Conservation (phyloP, 2,113 vertebrate species). For the Connochaetes taurinus region DNA sequence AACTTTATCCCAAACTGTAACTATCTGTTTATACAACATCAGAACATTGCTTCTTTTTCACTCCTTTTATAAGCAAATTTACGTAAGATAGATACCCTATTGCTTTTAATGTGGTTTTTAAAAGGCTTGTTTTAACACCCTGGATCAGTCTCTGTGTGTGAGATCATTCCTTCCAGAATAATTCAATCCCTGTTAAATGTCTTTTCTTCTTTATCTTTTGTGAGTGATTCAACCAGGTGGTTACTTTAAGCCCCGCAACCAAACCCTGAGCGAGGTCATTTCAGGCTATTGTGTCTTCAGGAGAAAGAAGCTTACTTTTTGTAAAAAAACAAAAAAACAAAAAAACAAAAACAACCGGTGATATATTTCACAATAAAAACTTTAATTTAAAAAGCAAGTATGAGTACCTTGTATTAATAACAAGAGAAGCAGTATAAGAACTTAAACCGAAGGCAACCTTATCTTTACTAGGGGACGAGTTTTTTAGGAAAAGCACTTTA, state of each 20-base stretch:
- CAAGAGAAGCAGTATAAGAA: not conserved
- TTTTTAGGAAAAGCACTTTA: too few relatives aligned
- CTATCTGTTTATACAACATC: not conserved
- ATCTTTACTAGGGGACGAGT: not conserved
- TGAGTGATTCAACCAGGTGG: not conserved
- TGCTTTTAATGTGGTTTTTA: not conserved
- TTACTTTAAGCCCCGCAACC: not conserved
- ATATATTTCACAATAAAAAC: not conserved
- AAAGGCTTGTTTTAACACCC: not conserved
- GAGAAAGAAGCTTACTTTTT: not conserved
- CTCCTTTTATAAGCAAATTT: not conserved
- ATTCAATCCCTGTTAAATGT: not conserved
- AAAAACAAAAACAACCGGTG: not conserved
- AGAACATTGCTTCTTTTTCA: not conserved
- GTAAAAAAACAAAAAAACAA: not conserved
- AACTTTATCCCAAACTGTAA: not conserved
- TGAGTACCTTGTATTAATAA: not conserved
- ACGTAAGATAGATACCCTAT: not conserved
- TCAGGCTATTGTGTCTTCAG: not conserved
- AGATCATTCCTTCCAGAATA: not conserved
- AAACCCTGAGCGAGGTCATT: not conserved
- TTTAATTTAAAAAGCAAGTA: not conserved
- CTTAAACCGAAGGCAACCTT: not conserved
- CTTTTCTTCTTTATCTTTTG: not conserved
- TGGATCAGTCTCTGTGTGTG: not conserved